Evolutionary conservation across 2,797 vertebrate genomes (phyloP).

Genomic region (Rhinogobio ventralis): DNA sequence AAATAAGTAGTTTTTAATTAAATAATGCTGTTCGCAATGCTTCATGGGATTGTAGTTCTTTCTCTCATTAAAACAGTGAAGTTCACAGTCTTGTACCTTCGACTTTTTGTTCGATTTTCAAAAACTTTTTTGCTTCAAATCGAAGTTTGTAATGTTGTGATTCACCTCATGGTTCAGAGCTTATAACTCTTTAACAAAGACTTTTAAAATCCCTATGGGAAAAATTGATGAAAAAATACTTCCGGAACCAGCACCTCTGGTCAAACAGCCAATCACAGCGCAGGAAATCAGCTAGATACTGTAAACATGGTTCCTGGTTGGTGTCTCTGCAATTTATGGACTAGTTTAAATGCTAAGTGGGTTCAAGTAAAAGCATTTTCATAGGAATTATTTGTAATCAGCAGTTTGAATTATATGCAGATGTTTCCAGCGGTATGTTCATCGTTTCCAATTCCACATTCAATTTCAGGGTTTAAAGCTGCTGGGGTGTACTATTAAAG

Average conservation of each 20-base stretch:
- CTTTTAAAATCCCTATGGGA: no score
- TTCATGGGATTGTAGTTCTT: neutral
- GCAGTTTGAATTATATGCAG: neutral
- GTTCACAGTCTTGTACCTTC: no score
- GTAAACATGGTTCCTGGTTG: neutral
- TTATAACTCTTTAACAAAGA: no score
- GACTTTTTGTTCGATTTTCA: no score
- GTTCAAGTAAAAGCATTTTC: neutral
- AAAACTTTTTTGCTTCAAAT: no score
- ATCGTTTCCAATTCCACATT: neutral
- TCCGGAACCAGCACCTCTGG: no score
- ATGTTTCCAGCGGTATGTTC: neutral
- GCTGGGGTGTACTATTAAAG: neutral
- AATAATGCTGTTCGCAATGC: neutral
- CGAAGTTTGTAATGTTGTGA: no score
- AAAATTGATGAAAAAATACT: no score
- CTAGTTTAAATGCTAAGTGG: neutral
- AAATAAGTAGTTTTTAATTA: neutral
- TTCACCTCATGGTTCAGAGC: no score
- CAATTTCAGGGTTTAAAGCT: neutral
- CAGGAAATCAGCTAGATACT: neutral
- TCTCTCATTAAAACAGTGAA: neutral
- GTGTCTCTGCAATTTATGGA: neutral
- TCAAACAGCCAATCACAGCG: neutral
- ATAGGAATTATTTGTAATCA: neutral